Evolutionary conservation across 1,140 invertebrate genomes (phyloP), one percentile per base, ranked within the genome.

Genomic region (Helicoverpa zea): DNA sequence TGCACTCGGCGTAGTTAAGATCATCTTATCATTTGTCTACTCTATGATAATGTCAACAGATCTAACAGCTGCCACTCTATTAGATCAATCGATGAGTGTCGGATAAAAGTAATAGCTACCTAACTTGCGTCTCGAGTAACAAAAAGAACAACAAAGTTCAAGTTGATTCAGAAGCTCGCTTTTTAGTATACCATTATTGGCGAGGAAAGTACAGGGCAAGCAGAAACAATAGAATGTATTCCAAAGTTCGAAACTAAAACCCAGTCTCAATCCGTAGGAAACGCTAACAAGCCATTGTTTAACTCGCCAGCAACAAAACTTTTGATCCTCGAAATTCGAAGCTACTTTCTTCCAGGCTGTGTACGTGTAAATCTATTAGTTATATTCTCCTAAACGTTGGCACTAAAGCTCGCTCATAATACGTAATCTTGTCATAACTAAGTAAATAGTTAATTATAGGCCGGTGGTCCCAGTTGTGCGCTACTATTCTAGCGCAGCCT

Each of bases 361-460:
- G 30, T 64, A 75, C 58, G 35, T 59, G 72, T 61, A n/a, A 76
- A 61, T 63, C 73, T 76, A 76, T 61, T 75, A 52, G 18, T 51
- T 61, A 16, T 61, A 61, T 63, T 63, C 43, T 56, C 16, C 13
- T 61, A 63, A 61, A 63, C 18, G 43, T 58, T 47, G n/a, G 64
- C 51, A 73, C 47, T 72, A 54, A 72, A 54, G 47, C 29, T n/a
- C 18, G n/a, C 29, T 76, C 16, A 76, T 63, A 74, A 76, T 76
- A 51, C 30, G 58, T 51, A 76, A 76, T 76, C 73, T 76, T 76
- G 58, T 81, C 30, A 78, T 68, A 79, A 79, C 81, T 79, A 73
- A 43, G 70, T 79, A 70, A 79, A 82, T 76, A 72, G 77, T 72
- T 82, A 79, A 82, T 75, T 79, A 59, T 76, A 51, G 70, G 75